phyloP scores from a whole-genome alignment of 2,888 invertebrate species.

The Arge pagana region DNA sequence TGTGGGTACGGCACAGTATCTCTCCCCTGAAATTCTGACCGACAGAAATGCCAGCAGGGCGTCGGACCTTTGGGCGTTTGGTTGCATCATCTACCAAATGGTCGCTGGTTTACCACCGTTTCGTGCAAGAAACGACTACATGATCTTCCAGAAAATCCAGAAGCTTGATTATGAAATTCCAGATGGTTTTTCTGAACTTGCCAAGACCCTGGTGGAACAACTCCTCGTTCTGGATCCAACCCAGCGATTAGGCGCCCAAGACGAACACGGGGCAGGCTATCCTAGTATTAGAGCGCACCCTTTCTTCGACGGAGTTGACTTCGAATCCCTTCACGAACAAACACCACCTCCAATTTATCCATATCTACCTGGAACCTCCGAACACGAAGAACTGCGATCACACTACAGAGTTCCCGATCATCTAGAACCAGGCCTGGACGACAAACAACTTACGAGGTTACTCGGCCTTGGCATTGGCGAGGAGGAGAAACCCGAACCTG shows the following conservation, averaged over 20 bases:
- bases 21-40: conserved; percentile 93
- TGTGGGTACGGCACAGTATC: conserved; percentile 98
- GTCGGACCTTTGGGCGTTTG: conserved; percentile 96
- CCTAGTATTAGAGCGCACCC: conserved; percentile 82
- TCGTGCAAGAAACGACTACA: conserved; percentile 89
- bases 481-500: conserved; percentile 34
- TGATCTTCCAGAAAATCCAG: conserved; percentile 94
- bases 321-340: conserved; percentile 76
- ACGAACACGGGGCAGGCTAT: conserved; percentile 72
- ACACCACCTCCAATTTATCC: conserved; percentile 83
- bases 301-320: conserved; percentile 84
- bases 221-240: conserved; percentile 81
- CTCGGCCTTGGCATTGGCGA: conserved; percentile 72
- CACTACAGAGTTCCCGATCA: conserved; percentile 75
- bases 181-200: conserved; percentile 83
- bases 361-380: conserved; percentile 76
- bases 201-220: conserved; percentile 86
- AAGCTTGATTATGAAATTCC: conserved; percentile 91
- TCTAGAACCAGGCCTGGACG: conserved; percentile 86
- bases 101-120: conserved; percentile 92
- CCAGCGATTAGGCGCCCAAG: conserved; percentile 81
- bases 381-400: conserved; percentile 69
- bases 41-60: conserved; percentile 76
- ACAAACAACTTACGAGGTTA: conserved; percentile 77
- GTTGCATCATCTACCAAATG: conserved; percentile 97